Evolutionary conservation across 2,113 vertebrate genomes (phyloP).

Genomic region (Pteronura brasiliensis): DNA sequence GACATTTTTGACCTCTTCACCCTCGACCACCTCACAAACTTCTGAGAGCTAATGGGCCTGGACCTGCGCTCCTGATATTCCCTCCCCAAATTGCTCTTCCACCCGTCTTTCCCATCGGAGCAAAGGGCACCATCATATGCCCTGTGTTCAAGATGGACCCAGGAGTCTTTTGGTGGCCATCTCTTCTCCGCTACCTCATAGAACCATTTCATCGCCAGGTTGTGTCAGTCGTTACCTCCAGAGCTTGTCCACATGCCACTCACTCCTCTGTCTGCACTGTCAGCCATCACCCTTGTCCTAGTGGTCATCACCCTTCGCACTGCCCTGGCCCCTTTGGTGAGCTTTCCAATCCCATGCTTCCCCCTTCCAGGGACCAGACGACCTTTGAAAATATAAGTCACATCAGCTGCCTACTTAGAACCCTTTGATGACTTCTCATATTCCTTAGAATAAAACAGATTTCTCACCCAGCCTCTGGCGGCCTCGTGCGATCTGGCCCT

Average conservation of each 20-base stretch:
- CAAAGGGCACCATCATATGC: background rate
- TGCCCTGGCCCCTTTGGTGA: background rate
- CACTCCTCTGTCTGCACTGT: background rate
- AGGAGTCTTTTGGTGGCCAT: background rate
- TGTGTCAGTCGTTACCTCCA: background rate
- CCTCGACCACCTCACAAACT: background rate
- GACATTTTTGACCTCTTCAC: background rate
- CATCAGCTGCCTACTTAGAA: background rate
- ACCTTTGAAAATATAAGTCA: background rate
- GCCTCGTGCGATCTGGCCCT: background rate
- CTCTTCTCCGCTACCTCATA: background rate
- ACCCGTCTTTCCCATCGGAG: background rate
- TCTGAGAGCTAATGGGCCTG: background rate
- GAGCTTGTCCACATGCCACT: background rate
- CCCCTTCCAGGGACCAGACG: background rate
- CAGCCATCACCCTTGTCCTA: background rate
- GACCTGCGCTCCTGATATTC: background rate
- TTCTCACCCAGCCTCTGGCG: background rate
- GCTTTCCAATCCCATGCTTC: background rate
- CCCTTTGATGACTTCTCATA: background rate
- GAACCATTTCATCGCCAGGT: background rate
- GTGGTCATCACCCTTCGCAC: background rate
- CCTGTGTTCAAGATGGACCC: background rate
- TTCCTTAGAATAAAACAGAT: background rate
- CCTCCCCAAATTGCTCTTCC: background rate